Evolutionary conservation across 2,113 vertebrate genomes (phyloP).

Genomic region (Notechis scutatus): DNA sequence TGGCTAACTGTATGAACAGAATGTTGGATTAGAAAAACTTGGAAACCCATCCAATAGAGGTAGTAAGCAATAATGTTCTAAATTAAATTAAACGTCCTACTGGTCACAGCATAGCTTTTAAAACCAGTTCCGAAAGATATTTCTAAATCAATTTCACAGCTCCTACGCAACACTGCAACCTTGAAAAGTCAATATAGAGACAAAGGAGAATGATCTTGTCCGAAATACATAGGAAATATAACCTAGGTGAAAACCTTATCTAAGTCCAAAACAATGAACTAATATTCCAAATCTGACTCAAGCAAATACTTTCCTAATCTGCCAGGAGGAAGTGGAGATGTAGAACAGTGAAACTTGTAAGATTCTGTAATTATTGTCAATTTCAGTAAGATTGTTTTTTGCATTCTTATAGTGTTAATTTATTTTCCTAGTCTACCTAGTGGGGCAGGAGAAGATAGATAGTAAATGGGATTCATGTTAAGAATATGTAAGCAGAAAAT

Average conservation of each 20-base stretch:
- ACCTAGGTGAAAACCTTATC: not conserved
- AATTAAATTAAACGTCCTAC: not conserved
- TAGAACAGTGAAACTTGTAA: not conserved
- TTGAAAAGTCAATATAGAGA: not conserved
- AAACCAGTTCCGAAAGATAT: not conserved
- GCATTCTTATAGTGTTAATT: not conserved
- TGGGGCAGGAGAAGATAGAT: not conserved
- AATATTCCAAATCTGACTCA: not conserved
- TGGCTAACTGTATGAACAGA: not conserved
- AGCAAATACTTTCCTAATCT: not conserved
- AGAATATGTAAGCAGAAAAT: not conserved
- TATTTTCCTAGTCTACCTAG: not conserved
- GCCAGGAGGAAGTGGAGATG: not conserved
- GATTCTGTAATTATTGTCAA: not conserved
- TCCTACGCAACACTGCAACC: not conserved
- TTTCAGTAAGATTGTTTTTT: not conserved
- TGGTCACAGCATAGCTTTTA: not conserved
- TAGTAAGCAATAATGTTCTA: not conserved
- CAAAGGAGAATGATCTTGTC: not conserved
- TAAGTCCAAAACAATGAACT: not conserved
- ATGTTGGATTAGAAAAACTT: not conserved
- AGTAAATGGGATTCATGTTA: not conserved
- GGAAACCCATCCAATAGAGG: not conserved
- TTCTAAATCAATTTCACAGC: not conserved
- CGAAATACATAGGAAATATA: not conserved